Evolutionary conservation across 2,797 vertebrate genomes (phyloP).

Genomic region (Acanthurus leucopareius): DNA sequence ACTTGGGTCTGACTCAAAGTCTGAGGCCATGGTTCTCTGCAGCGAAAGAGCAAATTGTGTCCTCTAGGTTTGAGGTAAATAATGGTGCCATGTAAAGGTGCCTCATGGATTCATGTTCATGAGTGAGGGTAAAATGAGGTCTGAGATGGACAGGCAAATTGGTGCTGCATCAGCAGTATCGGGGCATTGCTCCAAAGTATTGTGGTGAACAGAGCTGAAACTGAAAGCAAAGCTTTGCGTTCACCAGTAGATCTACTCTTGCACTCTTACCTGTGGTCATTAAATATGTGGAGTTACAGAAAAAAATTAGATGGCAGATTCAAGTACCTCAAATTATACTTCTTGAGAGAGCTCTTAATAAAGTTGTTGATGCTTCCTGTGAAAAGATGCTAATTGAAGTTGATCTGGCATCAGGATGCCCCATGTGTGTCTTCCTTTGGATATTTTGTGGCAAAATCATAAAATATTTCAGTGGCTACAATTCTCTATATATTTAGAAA

Average conservation of each 20-base stretch:
- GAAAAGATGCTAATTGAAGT: background rate
- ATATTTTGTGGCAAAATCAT: background rate
- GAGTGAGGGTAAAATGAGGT: background rate
- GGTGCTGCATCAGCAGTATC: background rate
- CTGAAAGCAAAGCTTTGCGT: background rate
- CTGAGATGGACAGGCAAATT: background rate
- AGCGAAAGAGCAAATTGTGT: background rate
- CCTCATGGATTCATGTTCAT: background rate
- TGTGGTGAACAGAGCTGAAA: background rate
- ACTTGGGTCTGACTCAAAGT: background rate
- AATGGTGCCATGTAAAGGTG: background rate
- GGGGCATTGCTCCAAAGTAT: background rate
- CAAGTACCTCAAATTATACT: background rate
- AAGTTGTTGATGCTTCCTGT: background rate
- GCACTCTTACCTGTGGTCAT: background rate
- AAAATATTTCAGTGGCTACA: no score
- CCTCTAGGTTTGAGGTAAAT: background rate
- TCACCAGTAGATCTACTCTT: background rate
- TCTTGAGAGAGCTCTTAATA: background rate
- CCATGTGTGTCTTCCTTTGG: background rate
- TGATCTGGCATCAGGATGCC: background rate
- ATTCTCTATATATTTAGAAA: no score
- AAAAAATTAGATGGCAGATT: background rate
- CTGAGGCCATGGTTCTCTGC: background rate
- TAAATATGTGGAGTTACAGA: background rate